Conservation (phyloP, 2,113 vertebrate species). For the Sclerurus mexicanus region DNA sequence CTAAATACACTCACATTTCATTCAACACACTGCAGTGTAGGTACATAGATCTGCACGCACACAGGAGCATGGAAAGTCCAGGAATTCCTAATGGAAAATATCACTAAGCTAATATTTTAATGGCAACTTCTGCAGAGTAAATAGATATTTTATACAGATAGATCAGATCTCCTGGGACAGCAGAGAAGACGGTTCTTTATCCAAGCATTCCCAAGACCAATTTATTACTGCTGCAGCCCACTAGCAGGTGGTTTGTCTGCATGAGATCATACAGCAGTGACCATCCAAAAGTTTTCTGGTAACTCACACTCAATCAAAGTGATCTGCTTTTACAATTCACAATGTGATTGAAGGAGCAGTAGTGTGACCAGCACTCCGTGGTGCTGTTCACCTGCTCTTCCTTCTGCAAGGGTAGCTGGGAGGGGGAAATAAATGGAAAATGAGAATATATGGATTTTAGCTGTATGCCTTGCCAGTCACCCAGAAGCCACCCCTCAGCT, state of each 20-base stretch:
- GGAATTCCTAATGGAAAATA: neutral
- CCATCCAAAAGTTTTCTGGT: neutral
- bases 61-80: neutral
- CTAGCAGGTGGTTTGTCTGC: neutral
- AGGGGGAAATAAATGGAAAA: neutral
- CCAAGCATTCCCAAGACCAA: neutral
- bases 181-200: neutral
- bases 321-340: conserved; percentile 5
- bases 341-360: neutral
- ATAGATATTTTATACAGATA: neutral
- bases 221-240: neutral
- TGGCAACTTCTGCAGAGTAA: neutral
- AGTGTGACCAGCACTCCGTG: accelerated
- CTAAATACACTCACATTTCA: neutral
- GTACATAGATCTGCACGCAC: accelerated
- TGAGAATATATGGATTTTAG: neutral
- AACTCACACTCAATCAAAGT: neutral
- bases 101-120: neutral
- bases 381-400: neutral
- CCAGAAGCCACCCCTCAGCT: neutral
- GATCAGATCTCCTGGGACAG: neutral
- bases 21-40: neutral
- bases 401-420: neutral
- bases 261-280: neutral
- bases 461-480: neutral